Base-by-base conservation (phyloP, 2,888 invertebrate species). In the Chymomyza amoena region DNA sequence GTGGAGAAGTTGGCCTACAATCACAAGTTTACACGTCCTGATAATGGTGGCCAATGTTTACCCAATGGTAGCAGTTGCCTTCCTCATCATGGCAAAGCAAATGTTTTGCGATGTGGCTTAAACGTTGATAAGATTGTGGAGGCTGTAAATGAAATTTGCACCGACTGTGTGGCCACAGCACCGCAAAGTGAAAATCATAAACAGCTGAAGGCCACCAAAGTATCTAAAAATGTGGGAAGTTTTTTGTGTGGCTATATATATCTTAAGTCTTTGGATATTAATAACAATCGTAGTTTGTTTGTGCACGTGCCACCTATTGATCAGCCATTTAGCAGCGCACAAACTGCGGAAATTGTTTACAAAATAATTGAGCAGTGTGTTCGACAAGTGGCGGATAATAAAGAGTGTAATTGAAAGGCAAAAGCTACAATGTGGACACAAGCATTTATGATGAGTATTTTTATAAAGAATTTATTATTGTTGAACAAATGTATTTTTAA, bases 191-290 rank as follows among this genome's bases (percentile, higher is more conserved):
- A 75, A 64, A 70, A 66, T 7, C 6, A 1, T 1, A 57, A n/a
- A 6, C 59, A 57, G 6, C 13, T 59, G 10, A 20, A 52, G 1
- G 79, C 77, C 4, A 80, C 83, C 0, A 76, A 68, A 63, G 80
- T 72, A 1, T 91, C 91, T 0, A 83, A 87, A 39, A 88, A 91
- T 69, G 90, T 91, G 2, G 91, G 91, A 66, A 93, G 94, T 88
- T 97, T 95, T 89, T 92, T 97, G 6, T 97, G 97, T 89, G 96
- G 96, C 86, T 97, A 95, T 88, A 95, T 94, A 69, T 96, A 94
- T 91, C 95, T 95, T 86, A 94, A 94, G 69, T 96, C 96, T 0
- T 91, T 97, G 64, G 93, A 93, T 81, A 92, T 94, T 51, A 92
- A 95, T 90, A 88, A 90, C 16, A 84, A 90, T 7, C 92, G 93